Evolutionary conservation across 1,140 invertebrate genomes (phyloP).

Genomic region (Lepeophtheirus salmonis): DNA sequence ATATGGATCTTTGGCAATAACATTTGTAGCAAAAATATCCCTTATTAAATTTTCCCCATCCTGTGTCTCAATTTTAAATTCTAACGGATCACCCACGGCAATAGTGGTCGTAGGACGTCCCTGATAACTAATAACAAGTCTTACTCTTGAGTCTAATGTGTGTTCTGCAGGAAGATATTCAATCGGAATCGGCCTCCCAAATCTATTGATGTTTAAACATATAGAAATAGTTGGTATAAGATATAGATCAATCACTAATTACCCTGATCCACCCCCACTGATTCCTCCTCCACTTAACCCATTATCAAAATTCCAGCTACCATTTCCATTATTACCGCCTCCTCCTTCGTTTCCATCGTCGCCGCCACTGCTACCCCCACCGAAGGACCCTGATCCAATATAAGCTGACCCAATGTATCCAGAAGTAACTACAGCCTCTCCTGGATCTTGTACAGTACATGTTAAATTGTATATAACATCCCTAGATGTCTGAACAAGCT

Average conservation of each 20-base stretch:
- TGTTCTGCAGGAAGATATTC: slow-evolving; percentile 76
- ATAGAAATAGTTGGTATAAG: not conserved
- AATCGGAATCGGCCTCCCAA: slow-evolving; percentile 70
- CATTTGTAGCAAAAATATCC: slow-evolving; percentile 80
- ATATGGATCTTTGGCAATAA: slow-evolving; percentile 78
- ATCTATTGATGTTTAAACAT: no score
- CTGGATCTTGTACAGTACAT: slow-evolving; percentile 67
- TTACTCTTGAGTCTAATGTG: slow-evolving; percentile 62
- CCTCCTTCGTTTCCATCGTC: not conserved
- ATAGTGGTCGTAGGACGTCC: slow-evolving; percentile 76
- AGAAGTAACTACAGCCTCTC: slow-evolving; percentile 75
- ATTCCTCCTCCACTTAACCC: not conserved
- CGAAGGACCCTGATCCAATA: slow-evolving; percentile 24
- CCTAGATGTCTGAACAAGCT: slow-evolving; percentile 69
- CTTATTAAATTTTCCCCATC: slow-evolving; percentile 65
- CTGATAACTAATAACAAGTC: slow-evolving; percentile 40
- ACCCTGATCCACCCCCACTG: not conserved
- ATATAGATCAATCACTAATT: no score
- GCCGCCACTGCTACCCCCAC: not conserved
- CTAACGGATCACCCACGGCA: slow-evolving; percentile 76
- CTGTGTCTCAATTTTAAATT: slow-evolving; percentile 67
- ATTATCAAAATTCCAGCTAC: not conserved
- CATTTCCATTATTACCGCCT: not conserved
- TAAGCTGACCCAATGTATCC: slow-evolving; percentile 80
- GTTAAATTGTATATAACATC: slow-evolving; percentile 82